phyloP scores from a whole-genome alignment of 1,140 invertebrate species.

The Ceratitis capitata region DNA sequence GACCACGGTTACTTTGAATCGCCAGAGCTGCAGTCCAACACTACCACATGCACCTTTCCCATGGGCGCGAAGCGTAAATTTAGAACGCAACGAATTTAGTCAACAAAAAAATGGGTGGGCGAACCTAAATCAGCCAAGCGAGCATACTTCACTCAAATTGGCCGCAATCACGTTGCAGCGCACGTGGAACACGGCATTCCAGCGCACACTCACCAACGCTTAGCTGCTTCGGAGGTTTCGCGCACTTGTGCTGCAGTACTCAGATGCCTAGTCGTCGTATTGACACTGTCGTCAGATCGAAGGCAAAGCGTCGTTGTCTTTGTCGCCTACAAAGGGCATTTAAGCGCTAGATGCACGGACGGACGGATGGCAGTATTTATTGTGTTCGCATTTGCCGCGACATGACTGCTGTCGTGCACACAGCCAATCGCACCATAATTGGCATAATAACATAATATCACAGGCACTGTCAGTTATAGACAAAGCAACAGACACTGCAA shows the following conservation, averaged over 20 bases:
- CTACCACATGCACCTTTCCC: neutral
- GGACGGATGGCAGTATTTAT: too few species aligned
- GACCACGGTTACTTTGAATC: neutral
- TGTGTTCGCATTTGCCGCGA: too few species aligned
- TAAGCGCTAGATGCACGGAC: neutral
- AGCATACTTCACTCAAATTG: neutral
- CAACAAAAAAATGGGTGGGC: slow-evolving; percentile 15
- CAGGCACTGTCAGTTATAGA: neutral
- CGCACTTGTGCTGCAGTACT: neutral
- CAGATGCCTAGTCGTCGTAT: neutral
- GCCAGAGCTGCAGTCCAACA: neutral
- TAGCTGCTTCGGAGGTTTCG: neutral
- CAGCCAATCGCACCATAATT: slow-evolving; percentile 3
- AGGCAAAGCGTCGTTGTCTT: neutral
- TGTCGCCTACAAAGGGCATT: neutral
- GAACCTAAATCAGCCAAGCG: slow-evolving; percentile 2
- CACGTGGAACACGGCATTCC: neutral
- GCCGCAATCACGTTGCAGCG: neutral
- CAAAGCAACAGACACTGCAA: neutral
- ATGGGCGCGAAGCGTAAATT: neutral
- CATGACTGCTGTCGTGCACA: slow-evolving; percentile 3
- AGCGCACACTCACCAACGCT: neutral
- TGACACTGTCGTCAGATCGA: neutral
- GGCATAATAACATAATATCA: slow-evolving; percentile 23
- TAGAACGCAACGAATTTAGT: slow-evolving; percentile 22